A percentile compares a stretch with the other conserved stretches of the same genome.
Conservation (phyloP, 2,888 invertebrate species). For the Hoplodrina blanda region DNA sequence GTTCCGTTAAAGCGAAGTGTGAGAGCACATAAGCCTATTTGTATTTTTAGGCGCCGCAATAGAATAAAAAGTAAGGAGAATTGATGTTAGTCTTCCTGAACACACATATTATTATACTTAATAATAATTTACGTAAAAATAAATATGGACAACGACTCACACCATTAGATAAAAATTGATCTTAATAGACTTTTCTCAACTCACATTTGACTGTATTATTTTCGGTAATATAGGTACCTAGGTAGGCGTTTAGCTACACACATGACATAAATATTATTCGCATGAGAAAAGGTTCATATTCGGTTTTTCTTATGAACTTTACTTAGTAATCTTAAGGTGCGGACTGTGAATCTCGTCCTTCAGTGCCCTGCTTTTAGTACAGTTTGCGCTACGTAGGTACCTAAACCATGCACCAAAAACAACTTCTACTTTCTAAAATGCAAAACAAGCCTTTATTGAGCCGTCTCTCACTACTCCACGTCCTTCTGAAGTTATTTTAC, state of each 20-base stretch:
- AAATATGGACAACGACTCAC: background rate
- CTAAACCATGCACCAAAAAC: background rate
- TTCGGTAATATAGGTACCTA: background rate
- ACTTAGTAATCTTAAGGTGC: no score
- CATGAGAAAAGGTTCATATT: no score
- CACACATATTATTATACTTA: background rate
- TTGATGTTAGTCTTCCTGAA: background rate
- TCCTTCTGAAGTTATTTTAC: background rate
- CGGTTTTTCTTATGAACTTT: no score
- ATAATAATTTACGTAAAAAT: no score
- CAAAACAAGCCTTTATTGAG: background rate
- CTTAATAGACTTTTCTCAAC: background rate
- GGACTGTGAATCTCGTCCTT: background rate
- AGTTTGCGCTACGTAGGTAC: background rate
- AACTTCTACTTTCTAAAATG: background rate
- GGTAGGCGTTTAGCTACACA: no score
- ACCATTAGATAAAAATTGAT: background rate
- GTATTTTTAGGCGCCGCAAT: background rate
- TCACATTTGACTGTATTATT: background rate
- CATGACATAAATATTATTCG: no score
- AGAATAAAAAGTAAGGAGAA: background rate
- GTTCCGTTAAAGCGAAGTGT: background rate
- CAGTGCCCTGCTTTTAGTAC: background rate
- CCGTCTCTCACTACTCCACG: slow-evolving; percentile 10
- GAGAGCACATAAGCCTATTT: background rate